Evolutionary conservation across 2,888 invertebrate genomes (phyloP).

Genomic region (Pheosia tremula): DNA sequence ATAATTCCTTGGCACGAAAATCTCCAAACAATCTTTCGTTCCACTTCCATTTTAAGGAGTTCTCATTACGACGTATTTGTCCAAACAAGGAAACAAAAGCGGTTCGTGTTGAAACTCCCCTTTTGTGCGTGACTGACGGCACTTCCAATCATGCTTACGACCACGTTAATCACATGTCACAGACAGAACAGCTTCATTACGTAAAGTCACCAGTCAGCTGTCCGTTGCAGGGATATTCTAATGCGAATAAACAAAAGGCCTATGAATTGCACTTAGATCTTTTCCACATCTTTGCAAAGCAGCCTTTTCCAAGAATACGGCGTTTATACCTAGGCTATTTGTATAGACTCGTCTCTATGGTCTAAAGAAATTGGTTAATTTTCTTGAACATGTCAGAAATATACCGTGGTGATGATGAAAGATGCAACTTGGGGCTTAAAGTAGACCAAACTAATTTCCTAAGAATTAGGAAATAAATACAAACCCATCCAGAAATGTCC

Average conservation of each 20-base stretch:
- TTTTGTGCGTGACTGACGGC: conserved; percentile 11
- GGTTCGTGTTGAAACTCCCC: conserved; percentile 14
- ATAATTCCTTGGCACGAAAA: neutral
- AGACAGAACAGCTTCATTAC: conserved; percentile 9
- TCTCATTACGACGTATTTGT: neutral
- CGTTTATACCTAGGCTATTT: too few species aligned
- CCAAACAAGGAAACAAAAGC: conserved; percentile 5
- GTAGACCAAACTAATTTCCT: too few species aligned
- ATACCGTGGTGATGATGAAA: too few species aligned
- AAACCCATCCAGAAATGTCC: too few species aligned
- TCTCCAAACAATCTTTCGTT: neutral
- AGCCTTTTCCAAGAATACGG: too few species aligned
- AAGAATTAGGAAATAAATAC: too few species aligned
- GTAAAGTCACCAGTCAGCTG: neutral
- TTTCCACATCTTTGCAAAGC: too few species aligned
- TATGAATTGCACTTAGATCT: neutral
- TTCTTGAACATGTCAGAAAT: too few species aligned
- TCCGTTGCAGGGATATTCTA: neutral
- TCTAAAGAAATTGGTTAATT: too few species aligned
- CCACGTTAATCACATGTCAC: conserved; percentile 15
- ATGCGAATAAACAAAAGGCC: neutral
- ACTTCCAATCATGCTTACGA: conserved; percentile 12
- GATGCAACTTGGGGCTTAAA: too few species aligned
- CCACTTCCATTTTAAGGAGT: neutral
- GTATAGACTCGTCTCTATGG: too few species aligned